Percentiles rank a stretch among this genome's conserved stretches.
phyloP scores from a whole-genome alignment of 2,888 invertebrate species.

The Conomelus anceps region DNA sequence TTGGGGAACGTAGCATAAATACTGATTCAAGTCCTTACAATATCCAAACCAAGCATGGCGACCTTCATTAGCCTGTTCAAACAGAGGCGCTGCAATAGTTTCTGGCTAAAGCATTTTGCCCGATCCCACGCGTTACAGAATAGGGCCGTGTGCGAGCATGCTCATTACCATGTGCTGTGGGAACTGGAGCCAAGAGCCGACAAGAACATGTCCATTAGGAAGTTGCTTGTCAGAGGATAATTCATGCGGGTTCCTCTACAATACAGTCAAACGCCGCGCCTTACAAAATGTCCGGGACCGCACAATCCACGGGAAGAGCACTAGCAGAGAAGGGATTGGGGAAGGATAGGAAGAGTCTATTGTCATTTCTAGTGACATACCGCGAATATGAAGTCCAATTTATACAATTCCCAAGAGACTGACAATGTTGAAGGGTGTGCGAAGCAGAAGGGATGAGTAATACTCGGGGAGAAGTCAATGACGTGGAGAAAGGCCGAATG shows the following conservation, averaged over 20 bases:
- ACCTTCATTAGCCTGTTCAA: background rate
- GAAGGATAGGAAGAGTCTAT: background rate
- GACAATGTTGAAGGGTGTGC: background rate
- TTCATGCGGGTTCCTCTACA: background rate
- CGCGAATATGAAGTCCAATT: background rate
- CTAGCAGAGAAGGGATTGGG: no score
- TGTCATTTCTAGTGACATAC: background rate
- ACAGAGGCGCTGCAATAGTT: background rate
- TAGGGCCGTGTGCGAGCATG: no score
- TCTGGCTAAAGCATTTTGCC: background rate
- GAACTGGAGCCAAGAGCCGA: background rate
- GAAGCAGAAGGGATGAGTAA: background rate
- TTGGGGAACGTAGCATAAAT: no score
- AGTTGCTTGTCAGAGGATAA: background rate
- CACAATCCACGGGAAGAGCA: no score
- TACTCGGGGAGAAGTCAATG: background rate
- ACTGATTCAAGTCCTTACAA: no score
- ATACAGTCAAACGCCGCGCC: background rate
- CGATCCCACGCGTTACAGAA: no score
- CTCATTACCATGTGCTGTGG: background rate
- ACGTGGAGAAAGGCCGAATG: background rate
- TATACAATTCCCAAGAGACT: background rate
- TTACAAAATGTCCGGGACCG: background rate
- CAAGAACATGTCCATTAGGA: background rate
- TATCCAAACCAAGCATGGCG: no score